These are phyloP conservation scores for Gallinago paraguaiae DNA, from an alignment of 2,113 vertebrate species.

Conservation along the genomic window DNA sequence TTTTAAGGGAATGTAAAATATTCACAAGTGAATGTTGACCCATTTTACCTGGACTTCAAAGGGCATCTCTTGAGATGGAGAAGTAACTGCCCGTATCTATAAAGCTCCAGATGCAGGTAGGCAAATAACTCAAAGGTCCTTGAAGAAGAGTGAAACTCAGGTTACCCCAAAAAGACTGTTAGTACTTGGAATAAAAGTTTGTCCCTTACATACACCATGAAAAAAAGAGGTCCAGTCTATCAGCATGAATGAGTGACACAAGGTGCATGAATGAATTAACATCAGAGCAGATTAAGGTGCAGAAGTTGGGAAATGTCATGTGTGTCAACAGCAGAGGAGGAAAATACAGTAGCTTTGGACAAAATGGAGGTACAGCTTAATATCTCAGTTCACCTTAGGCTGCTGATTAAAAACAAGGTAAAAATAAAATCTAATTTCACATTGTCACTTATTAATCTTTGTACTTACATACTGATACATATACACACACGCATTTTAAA, in stretches of 20 bases:
- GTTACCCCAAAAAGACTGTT: neutral
- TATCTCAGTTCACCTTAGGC: neutral
- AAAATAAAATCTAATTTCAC: neutral
- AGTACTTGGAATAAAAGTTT: neutral
- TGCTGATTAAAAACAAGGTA: neutral
- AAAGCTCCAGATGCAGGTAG: neutral
- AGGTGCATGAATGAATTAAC: neutral
- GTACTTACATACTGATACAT: neutral
- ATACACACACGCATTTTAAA: neutral
- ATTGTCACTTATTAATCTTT: neutral
- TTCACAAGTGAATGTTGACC: neutral
- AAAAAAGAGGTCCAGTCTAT: neutral
- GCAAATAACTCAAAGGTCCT: neutral
- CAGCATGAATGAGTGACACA: neutral
- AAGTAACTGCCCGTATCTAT: neutral
- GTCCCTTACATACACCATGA: neutral
- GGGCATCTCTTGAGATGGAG: neutral
- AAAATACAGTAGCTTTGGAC: neutral
- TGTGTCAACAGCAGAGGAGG: neutral
- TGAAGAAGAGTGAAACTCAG: neutral
- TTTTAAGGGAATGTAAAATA: neutral
- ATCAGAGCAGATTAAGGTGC: neutral
- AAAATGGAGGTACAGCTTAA: neutral
- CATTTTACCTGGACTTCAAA: neutral
- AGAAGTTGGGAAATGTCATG: neutral